These are phyloP conservation scores for Pygmarrhopalites habei DNA, from an alignment of 1,140 invertebrate genomes.

Conservation along the genomic window DNA sequence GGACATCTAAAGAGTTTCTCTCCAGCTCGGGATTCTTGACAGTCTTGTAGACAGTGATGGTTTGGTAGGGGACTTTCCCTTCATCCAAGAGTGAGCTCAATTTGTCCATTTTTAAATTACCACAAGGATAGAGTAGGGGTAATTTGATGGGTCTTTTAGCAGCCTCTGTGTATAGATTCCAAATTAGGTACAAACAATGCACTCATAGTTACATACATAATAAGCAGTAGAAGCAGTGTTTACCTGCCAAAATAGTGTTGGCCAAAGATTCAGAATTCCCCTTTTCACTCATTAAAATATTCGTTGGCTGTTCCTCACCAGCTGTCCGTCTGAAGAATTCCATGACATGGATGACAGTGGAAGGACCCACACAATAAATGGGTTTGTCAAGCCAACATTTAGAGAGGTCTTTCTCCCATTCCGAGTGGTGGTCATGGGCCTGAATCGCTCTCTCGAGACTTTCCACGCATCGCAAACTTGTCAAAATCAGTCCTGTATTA, in stretches of 20 bases:
- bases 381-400: constrained; percentile 9
- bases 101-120: constrained; percentile 21
- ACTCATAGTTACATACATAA: no score
- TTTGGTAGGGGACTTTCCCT: neutral
- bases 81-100: neutral
- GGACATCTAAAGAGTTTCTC: neutral
- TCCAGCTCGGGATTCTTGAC: constrained; percentile 18
- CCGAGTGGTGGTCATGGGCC: neutral
- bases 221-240: constrained; percentile 2
- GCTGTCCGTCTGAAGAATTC: neutral
- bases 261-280: constrained; percentile 20
- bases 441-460: constrained; percentile 13
- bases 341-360: neutral
- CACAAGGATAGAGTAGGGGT: constrained; percentile 23
- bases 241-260: constrained; percentile 13
- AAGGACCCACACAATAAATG: constrained; percentile 24
- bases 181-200: no score
- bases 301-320: neutral
- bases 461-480: constrained; percentile 28
- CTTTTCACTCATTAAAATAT: neutral
- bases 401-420: neutral
- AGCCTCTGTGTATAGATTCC: no score
- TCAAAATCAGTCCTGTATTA: constrained; percentile 24
- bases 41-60: constrained; percentile 17
- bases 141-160: neutral